Conservation (phyloP, 1,140 invertebrate species). For the Neelides sp. region DNA sequence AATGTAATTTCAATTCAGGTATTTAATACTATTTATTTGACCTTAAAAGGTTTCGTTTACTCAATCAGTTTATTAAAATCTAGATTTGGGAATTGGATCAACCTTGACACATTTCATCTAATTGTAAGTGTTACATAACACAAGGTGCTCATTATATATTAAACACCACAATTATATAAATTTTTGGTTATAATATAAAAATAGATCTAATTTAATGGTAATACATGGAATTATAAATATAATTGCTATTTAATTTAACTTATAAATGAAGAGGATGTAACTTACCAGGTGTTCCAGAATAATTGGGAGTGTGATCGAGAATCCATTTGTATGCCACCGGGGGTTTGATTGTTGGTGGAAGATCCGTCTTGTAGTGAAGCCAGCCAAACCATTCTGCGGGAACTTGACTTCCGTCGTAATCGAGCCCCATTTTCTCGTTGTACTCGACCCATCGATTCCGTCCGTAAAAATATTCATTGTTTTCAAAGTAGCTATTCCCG, state of each 20-base stretch:
- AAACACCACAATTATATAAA: too few relatives aligned
- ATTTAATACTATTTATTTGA: too few relatives aligned
- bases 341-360: conserved; percentile 45
- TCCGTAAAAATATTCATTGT: conserved; percentile 71
- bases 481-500: conserved; percentile 95
- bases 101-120: too few relatives aligned
- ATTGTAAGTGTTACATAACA: too few relatives aligned
- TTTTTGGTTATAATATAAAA: too few relatives aligned
- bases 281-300: conserved; percentile 59
- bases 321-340: conserved; percentile 53
- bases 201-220: too few relatives aligned
- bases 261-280: neutral
- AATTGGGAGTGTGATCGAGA: conserved; percentile 65
- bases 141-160: too few relatives aligned
- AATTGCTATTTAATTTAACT: neutral
- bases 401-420: conserved; percentile 90
- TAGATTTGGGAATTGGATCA: too few relatives aligned
- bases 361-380: conserved; percentile 72
- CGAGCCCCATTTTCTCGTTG: conserved; percentile 53
- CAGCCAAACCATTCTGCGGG: conserved; percentile 83
- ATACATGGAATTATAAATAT: conserved; percentile 11
- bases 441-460: conserved; percentile 92
- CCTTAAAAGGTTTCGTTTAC: too few relatives aligned
- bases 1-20: too few relatives aligned
- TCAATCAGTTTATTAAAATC: too few relatives aligned